Evolutionary conservation across 2,888 invertebrate genomes (phyloP), one percentile per base, ranked within the genome.

Genomic region (Reticulitermes lucifugus): DNA sequence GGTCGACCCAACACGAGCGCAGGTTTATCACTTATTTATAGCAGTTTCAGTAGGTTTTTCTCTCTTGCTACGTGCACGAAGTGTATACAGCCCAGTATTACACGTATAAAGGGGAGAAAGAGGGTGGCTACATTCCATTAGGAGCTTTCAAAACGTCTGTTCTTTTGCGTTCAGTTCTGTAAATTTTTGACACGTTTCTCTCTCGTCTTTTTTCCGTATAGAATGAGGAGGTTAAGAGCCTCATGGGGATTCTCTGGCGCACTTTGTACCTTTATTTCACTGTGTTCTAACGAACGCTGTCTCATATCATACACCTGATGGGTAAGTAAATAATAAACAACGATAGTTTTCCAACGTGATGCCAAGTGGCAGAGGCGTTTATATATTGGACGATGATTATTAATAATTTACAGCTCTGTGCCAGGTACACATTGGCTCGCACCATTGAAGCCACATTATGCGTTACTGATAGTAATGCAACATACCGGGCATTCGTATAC

Each of bases 71-170:
- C 73, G 18, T 29, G 73, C 73, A 73, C 41, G 25, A 29, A 41
- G 35, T 21, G 41, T 73, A n/a, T 25, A 29, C 14, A 70, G 70
- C 25, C 55, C 55, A 12, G 65, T 65, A 25, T 81, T 81, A 81
- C 81, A 43, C 65, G 80, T 70, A 81, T 29, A 22, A 77, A 46
- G 46, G 77, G 43, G 41, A 73, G 35, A 46, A 35, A 60, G 65
- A 46, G 70, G 65, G 81, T 70, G 80, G 22, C 81, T 80, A 80
- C 81, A 85, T 85, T 85, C 85, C 85, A 85, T 85, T 85, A 85
- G 81, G 70, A 81, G 41, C 82, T 85, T 85, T 85, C 85, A 85
- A 85, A 85, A 85, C 82, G 85, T 85, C 85, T 81, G 85, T 75
- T 81, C 75, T 73, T 82, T 85, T 75, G 59, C 84, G 84, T 84